These are phyloP conservation scores for Drosophila sordidapex DNA, from an alignment of 2,888 invertebrate genomes.

Conservation along the genomic window DNA sequence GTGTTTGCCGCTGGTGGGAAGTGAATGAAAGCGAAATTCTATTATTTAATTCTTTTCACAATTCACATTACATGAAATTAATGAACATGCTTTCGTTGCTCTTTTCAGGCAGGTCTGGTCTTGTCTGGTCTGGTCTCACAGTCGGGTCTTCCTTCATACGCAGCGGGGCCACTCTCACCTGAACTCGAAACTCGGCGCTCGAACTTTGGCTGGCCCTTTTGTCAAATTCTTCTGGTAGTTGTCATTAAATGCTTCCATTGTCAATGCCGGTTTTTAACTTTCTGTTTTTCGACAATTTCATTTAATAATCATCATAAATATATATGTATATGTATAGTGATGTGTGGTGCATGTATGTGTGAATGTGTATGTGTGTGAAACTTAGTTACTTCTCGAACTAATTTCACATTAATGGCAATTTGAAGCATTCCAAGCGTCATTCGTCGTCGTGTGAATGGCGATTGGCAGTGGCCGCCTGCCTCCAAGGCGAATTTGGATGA, in stretches of 20 bases:
- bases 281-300: constrained; percentile 70
- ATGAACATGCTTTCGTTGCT: constrained; percentile 53
- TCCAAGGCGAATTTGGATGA: constrained; percentile 10
- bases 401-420: constrained; percentile 1
- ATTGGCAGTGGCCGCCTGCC: constrained; percentile 21
- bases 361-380: background rate
- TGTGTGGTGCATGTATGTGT: background rate
- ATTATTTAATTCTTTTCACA: constrained; percentile 83
- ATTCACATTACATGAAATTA: constrained; percentile 72
- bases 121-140: constrained; percentile 5
- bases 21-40: constrained; percentile 83
- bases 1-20: constrained; percentile 59
- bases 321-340: background rate
- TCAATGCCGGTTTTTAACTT: constrained; percentile 64
- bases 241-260: constrained; percentile 69
- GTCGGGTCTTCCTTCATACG: constrained; percentile 7
- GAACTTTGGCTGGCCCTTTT: constrained; percentile 43
- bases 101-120: constrained; percentile 2
- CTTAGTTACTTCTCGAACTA: background rate
- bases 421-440: constrained; percentile 18
- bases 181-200: constrained; percentile 30
- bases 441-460: constrained; percentile 46
- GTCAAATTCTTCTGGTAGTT: constrained; percentile 62
- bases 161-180: constrained; percentile 52
- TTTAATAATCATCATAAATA: constrained; percentile 59